Percentiles rank a stretch among this genome's conserved stretches.
Conservation (phyloP, 1,140 invertebrate species). For the Wasmannia auropunctata region DNA sequence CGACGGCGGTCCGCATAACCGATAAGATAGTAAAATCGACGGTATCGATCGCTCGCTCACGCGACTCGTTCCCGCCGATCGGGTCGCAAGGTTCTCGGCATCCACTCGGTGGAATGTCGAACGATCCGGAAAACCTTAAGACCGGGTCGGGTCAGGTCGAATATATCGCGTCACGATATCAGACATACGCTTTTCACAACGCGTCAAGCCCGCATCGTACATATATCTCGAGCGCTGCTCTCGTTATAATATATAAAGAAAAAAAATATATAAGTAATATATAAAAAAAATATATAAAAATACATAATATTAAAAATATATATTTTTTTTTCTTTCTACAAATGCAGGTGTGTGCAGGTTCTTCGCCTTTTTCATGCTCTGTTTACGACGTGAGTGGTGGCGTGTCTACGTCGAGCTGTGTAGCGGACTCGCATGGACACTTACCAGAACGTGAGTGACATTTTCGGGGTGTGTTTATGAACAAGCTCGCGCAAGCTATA, state of each 20-base stretch:
- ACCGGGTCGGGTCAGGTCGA: constrained; percentile 29
- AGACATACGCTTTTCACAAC: not conserved
- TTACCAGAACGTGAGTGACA: constrained; percentile 59
- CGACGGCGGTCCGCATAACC: constrained; percentile 18
- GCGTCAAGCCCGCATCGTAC: not conserved
- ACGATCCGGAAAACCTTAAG: constrained; percentile 31
- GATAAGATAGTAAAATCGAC: constrained; percentile 49
- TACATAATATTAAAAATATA: no score
- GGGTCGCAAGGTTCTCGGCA: constrained; percentile 20
- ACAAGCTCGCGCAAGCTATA: not conserved
- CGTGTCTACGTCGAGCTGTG: constrained; percentile 57
- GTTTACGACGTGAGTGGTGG: constrained; percentile 69
- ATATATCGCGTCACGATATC: constrained; percentile 14
- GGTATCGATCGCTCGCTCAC: constrained; percentile 34
- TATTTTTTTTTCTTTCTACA: constrained; percentile 28
- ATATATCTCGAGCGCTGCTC: not conserved
- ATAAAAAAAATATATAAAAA: not conserved
- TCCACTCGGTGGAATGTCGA: constrained; percentile 36
- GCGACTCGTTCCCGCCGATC: constrained; percentile 21
- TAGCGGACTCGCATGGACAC: constrained; percentile 42
- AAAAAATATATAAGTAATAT: not conserved
- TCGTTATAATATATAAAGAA: not conserved
- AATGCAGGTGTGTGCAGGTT: constrained; percentile 67
- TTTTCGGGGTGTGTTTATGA: constrained; percentile 35
- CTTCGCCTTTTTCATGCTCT: constrained; percentile 77